These are phyloP conservation scores for Zootoca vivipara DNA, from an alignment of 2,113 vertebrate species.

Conservation along the genomic window DNA sequence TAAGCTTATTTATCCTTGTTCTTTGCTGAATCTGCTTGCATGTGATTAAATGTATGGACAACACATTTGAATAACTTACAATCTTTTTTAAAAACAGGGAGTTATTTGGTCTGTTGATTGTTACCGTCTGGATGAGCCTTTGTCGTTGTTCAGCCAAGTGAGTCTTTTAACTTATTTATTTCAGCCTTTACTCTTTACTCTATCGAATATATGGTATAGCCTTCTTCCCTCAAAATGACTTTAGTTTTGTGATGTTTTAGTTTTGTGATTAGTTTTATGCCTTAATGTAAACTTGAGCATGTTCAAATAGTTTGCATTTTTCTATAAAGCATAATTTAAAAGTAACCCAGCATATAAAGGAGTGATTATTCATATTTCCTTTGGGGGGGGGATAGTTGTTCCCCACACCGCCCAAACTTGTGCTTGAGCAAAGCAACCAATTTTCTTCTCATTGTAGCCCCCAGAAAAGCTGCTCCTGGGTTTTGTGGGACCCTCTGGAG, in stretches of 20 bases:
- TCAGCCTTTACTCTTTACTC: neutral
- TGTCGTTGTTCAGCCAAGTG: slow-evolving; percentile 89
- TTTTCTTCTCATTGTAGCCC: neutral
- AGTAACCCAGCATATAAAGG: neutral
- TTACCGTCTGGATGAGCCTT: slow-evolving; percentile 85
- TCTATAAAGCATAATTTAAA: neutral
- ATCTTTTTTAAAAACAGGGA: slow-evolving; percentile 78
- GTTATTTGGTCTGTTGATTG: slow-evolving; percentile 86
- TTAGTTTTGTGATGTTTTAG: slow-evolving; percentile 20
- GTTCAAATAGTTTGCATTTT: neutral
- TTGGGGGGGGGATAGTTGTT: neutral
- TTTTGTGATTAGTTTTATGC: neutral
- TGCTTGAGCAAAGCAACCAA: neutral
- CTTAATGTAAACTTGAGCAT: neutral
- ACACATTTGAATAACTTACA: slow-evolving; percentile 14
- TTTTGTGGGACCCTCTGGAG: neutral
- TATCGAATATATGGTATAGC: neutral
- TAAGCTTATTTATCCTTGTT: neutral
- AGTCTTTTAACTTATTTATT: slow-evolving; percentile 48
- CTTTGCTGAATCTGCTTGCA: neutral
- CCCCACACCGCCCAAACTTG: neutral
- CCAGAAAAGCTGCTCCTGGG: neutral
- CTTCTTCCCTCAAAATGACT: slow-evolving; percentile 7
- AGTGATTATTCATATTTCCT: neutral
- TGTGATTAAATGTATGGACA: neutral